Conservation (phyloP, 2,797 vertebrate genomes). For the Sebastes minor region DNA sequence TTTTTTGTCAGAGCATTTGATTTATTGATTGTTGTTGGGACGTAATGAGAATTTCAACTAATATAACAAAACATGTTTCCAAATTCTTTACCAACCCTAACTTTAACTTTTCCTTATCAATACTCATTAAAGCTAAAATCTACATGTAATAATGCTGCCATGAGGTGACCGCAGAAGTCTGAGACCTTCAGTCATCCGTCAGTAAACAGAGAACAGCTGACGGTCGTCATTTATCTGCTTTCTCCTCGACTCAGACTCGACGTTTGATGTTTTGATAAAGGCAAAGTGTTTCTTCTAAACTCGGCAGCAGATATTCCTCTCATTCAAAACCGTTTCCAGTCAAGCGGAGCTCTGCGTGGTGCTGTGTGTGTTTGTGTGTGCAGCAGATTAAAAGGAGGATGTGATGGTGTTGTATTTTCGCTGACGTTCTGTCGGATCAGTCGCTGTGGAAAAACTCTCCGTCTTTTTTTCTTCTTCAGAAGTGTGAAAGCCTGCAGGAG, state of each 20-base stretch:
- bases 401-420: conserved; percentile 37
- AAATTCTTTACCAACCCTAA: no score
- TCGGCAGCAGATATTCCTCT: background rate
- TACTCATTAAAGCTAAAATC: background rate
- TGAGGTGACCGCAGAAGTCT: background rate
- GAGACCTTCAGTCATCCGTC: background rate
- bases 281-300: background rate
- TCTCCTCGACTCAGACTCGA: background rate
- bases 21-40: no score
- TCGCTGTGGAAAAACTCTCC: conserved; percentile 10
- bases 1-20: no score
- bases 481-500: conserved; percentile 51
- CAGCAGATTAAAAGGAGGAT: conserved; percentile 39
- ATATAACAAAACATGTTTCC: no score
- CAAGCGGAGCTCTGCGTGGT: background rate
- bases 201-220: background rate
- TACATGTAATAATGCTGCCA: background rate
- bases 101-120: no score
- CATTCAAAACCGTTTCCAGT: conserved; percentile 7
- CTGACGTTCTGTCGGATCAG: conserved; percentile 44
- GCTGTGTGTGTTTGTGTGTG: background rate
- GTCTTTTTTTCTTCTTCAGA: conserved; percentile 13
- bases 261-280: conserved; percentile 13
- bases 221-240: background rate
- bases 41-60: no score